A percentile compares a stretch with the other conserved stretches of the same genome.
Evolutionary conservation across 2,797 vertebrate species (phyloP).

Genomic region (Hypotaenidia okinawae): DNA sequence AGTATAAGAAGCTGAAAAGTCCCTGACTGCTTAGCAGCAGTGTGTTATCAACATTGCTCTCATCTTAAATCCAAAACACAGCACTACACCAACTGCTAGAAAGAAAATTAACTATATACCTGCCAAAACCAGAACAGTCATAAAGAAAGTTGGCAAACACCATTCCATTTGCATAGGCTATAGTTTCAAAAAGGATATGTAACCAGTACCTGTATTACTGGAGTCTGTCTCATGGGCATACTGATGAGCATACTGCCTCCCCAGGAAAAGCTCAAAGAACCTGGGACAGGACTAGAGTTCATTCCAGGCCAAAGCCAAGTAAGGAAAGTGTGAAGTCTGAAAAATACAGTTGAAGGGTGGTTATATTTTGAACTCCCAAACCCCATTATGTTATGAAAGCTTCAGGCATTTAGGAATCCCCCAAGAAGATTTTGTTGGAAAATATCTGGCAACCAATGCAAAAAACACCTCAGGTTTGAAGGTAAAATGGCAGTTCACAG

Average conservation of each 20-base stretch:
- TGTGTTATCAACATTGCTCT: too few species aligned
- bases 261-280: background rate
- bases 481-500: background rate
- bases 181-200: background rate
- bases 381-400: background rate
- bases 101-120: too few species aligned
- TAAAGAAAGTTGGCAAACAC: background rate
- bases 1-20: too few species aligned
- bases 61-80: too few species aligned
- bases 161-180: background rate
- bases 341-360: background rate
- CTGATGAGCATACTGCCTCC: rapidly evolving
- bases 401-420: background rate
- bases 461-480: background rate
- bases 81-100: too few species aligned
- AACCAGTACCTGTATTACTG: background rate
- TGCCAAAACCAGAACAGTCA: too few species aligned
- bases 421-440: background rate
- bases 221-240: background rate
- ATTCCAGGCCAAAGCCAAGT: background rate
- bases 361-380: background rate
- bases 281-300: background rate
- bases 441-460: background rate
- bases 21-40: too few species aligned
- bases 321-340: background rate